Evolutionary conservation across 2,113 vertebrate genomes (phyloP).

Genomic region (Chrysochloris asiatica): DNA sequence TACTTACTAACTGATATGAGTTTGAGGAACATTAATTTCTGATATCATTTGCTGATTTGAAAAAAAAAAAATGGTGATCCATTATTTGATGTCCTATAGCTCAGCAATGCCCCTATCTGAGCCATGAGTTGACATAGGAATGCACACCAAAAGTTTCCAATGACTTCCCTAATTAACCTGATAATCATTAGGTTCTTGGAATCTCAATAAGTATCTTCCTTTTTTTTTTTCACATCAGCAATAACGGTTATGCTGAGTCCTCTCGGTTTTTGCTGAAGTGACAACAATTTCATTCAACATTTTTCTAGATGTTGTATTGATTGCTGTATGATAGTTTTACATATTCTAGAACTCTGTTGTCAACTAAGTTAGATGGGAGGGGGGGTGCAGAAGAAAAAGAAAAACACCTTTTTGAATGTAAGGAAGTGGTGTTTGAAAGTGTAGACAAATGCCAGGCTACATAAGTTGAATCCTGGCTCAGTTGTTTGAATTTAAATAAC

Average conservation of each 20-base stretch:
- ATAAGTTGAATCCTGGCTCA: neutral
- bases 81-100: neutral
- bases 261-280: neutral
- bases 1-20: neutral
- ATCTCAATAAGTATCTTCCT: neutral
- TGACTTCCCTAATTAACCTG: neutral
- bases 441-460: neutral
- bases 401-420: neutral
- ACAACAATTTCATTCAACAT: neutral
- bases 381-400: neutral
- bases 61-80: neutral
- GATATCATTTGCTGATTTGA: neutral
- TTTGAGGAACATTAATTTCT: conserved; percentile 18
- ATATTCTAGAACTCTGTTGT: neutral
- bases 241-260: neutral
- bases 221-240: conserved; percentile 25
- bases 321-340: neutral
- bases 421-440: neutral
- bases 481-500: neutral
- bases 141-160: neutral
- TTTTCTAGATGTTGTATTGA: neutral
- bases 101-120: neutral
- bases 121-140: neutral
- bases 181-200: neutral
- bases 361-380: neutral